These are phyloP conservation scores for Manis javanica DNA, from an alignment of 2,797 vertebrate genomes.

Conservation along the genomic window DNA sequence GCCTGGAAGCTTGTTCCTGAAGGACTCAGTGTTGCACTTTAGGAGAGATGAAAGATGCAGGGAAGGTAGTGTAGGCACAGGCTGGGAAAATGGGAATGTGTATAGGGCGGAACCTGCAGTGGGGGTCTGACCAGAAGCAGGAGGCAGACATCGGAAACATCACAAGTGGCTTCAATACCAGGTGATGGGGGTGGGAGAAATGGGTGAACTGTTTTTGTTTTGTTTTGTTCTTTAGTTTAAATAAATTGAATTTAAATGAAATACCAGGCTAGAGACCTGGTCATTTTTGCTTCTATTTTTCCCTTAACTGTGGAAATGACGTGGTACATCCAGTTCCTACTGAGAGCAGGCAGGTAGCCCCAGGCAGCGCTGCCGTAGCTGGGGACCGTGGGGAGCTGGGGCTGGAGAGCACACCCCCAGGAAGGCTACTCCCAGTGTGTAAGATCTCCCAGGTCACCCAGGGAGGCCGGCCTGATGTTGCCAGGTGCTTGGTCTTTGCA, in stretches of 20 bases:
- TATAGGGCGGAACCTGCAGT: not conserved
- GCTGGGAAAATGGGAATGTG: fast-evolving
- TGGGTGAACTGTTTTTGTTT: not conserved
- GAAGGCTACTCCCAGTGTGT: not conserved
- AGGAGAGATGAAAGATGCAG: not conserved
- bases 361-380: not conserved
- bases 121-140: not conserved
- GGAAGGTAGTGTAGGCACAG: not conserved
- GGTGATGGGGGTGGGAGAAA: not conserved
- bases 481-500: not conserved
- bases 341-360: not conserved
- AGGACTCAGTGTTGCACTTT: not conserved
- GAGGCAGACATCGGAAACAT: not conserved
- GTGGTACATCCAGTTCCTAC: too few relatives aligned
- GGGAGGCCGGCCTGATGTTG: not conserved
- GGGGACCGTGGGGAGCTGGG: not conserved
- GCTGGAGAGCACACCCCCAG: not conserved
- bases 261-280: not conserved
- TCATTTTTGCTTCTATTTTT: not conserved
- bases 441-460: not conserved
- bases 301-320: not conserved
- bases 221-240: not conserved
- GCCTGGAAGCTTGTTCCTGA: not conserved
- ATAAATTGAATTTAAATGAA: not conserved
- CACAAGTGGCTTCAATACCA: fast-evolving